Evolutionary conservation across 2,888 invertebrate species (phyloP).

Genomic region (Rotaria sp.): DNA sequence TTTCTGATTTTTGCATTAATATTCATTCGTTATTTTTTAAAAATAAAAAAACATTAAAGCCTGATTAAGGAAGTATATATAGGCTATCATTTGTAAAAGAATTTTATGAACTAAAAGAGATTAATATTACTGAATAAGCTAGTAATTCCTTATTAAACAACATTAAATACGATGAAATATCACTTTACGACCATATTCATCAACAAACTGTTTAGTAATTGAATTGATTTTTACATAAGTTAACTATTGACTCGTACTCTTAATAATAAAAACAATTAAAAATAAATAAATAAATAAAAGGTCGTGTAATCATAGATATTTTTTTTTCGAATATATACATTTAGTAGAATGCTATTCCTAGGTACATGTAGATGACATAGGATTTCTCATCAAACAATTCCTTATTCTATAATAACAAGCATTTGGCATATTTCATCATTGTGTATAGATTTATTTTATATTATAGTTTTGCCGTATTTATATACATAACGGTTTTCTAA

Average conservation of each 20-base stretch:
- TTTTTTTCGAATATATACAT: too few relatives aligned
- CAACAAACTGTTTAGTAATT: constrained; percentile 42
- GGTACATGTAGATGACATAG: too few relatives aligned
- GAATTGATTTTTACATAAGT: constrained; percentile 1
- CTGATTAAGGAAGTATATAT: constrained; percentile 43
- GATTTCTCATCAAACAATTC: too few relatives aligned
- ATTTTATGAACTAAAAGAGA: constrained; percentile 1
- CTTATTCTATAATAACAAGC: too few relatives aligned
- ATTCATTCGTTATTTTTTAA: constrained; percentile 47
- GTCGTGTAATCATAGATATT: not conserved
- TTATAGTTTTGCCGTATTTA: too few relatives aligned
- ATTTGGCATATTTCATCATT: too few relatives aligned
- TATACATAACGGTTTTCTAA: too few relatives aligned
- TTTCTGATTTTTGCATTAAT: constrained; percentile 42
- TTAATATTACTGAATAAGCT: constrained; percentile 43
- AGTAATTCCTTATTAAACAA: constrained; percentile 44
- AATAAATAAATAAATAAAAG: too few relatives aligned
- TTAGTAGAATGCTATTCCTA: too few relatives aligned
- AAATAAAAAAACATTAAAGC: constrained; percentile 48
- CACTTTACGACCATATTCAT: constrained; percentile 43
- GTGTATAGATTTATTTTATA: too few relatives aligned
- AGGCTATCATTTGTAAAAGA: constrained; percentile 44
- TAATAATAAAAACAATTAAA: not conserved
- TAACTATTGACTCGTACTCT: not conserved
- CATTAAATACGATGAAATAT: constrained; percentile 47